Conservation (phyloP, 2,797 vertebrate genomes). For the Malacoraja senta region DNA sequence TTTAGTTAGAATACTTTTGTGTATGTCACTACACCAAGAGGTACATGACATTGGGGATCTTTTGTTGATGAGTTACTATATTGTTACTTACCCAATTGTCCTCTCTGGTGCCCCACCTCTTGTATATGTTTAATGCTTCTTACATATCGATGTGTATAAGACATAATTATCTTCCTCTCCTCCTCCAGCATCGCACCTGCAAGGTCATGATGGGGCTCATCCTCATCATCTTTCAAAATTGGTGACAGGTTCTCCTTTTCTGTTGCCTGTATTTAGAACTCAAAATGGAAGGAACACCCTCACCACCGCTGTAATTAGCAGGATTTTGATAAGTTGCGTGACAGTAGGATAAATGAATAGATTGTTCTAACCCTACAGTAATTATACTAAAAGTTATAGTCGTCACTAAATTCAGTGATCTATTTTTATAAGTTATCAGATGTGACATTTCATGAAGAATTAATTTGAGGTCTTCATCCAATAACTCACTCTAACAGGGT, state of each 20-base stretch:
- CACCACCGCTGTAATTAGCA: neutral
- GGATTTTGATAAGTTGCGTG: neutral
- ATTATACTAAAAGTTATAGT: neutral
- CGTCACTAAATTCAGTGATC: neutral
- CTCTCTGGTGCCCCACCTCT: neutral
- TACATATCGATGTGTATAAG: neutral
- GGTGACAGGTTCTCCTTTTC: conserved; percentile 17
- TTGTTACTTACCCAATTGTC: neutral
- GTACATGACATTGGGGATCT: neutral
- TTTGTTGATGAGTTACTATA: neutral
- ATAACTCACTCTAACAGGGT: neutral
- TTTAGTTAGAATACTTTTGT: neutral
- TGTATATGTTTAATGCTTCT: neutral
- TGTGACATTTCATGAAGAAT: neutral
- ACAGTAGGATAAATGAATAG: neutral
- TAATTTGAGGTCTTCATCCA: neutral
- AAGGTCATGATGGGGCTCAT: neutral
- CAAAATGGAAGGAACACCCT: neutral
- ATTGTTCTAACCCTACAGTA: neutral
- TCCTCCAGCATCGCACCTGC: neutral
- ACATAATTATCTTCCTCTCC: neutral
- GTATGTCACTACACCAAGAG: neutral
- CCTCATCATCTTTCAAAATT: neutral
- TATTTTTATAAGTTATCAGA: neutral
- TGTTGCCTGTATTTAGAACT: neutral